Conservation (phyloP, 2,113 vertebrate genomes). For the Promerops cafer region DNA sequence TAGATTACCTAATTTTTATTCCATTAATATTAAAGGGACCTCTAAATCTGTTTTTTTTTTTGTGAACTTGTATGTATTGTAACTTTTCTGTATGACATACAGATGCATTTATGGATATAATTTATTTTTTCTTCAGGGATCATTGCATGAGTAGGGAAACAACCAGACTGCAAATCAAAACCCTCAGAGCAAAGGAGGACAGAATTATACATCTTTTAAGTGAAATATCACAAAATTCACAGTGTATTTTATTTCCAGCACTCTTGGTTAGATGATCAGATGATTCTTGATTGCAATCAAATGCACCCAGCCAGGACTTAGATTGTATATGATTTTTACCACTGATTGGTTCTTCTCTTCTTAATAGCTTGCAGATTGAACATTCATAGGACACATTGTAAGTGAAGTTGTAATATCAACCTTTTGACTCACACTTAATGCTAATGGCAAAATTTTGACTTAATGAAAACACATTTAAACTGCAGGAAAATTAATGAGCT, state of each 20-base stretch:
- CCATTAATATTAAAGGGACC: not conserved
- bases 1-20: not conserved
- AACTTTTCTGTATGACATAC: not conserved
- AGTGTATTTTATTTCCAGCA: constrained; percentile 17
- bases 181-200: not conserved
- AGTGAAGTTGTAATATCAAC: not conserved
- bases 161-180: not conserved
- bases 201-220: not conserved
- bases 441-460: not conserved
- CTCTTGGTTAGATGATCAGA: constrained; percentile 7
- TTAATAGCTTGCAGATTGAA: constrained; percentile 5
- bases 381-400: not conserved
- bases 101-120: not conserved
- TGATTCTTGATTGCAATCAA: constrained; percentile 59
- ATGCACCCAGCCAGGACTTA: not conserved
- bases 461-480: not conserved
- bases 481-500: not conserved
- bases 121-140: not conserved
- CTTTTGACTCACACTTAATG: not conserved
- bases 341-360: constrained; percentile 17
- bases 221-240: not conserved
- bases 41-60: not conserved
- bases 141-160: not conserved
- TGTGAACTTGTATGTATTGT: not conserved
- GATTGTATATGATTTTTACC: constrained; percentile 18